These are phyloP conservation scores for Sitobion miscanthi DNA, from an alignment of 1,140 invertebrate species.

Conservation along the genomic window DNA sequence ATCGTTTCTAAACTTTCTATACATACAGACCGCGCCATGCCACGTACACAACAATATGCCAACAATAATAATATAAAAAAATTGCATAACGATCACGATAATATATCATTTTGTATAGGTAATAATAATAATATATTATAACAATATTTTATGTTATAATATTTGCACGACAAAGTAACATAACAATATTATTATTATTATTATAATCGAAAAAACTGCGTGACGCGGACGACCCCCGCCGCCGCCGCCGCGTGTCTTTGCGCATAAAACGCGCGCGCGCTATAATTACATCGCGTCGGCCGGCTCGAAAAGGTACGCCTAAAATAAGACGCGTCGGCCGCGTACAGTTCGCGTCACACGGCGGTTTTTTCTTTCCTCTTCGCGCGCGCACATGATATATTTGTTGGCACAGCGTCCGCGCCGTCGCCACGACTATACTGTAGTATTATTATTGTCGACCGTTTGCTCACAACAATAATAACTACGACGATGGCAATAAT, in stretches of 20 bases:
- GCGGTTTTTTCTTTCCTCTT: background rate
- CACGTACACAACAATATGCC: background rate
- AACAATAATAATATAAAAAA: background rate
- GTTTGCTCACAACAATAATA: background rate
- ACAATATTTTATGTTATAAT: background rate
- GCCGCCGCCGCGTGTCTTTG: background rate
- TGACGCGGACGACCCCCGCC: background rate
- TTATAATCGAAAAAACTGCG: background rate
- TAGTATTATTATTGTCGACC: background rate
- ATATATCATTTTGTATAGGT: too few relatives aligned
- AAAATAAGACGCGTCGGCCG: conserved; percentile 23
- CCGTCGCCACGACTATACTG: background rate
- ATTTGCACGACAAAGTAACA: background rate
- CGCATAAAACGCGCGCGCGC: background rate
- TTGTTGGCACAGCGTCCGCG: background rate
- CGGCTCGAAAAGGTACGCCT: conserved; percentile 33
- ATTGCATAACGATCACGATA: background rate
- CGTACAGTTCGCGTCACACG: conserved; percentile 2
- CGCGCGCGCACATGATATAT: background rate
- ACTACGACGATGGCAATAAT: background rate
- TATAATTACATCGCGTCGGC: background rate
- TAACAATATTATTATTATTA: background rate
- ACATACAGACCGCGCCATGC: background rate
- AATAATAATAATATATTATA: too few relatives aligned
- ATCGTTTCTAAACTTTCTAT: background rate